Conservation (phyloP, 2,113 vertebrate genomes). For the Archilochus colubris region DNA sequence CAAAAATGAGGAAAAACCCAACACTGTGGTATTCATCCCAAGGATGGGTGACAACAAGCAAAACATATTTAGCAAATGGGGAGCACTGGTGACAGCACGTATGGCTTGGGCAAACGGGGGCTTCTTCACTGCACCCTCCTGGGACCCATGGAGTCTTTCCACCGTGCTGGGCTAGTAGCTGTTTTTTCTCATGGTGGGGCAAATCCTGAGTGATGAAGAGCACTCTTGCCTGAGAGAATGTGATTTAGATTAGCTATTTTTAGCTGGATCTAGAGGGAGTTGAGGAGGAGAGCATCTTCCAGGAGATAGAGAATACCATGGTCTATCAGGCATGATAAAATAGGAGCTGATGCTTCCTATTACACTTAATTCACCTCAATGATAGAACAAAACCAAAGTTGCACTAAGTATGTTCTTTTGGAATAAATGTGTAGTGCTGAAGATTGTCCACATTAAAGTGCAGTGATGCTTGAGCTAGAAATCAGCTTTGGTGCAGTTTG, state of each 20-base stretch:
- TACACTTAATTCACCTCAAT: conserved; percentile 53
- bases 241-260: conserved; percentile 50
- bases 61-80: no score
- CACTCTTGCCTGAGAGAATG: not conserved
- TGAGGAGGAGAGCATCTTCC: conserved; percentile 30
- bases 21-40: not conserved
- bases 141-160: not conserved
- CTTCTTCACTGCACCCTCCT: not conserved
- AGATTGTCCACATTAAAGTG: not conserved
- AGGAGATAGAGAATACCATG: conserved; percentile 10
- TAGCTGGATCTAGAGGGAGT: conserved; percentile 40
- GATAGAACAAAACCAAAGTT: not conserved
- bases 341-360: conserved; percentile 39
- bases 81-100: not conserved
- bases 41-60: not conserved
- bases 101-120: accelerated
- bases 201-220: not conserved
- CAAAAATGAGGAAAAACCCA: not conserved
- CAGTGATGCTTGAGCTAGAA: not conserved
- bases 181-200: not conserved
- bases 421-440: not conserved
- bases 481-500: not conserved
- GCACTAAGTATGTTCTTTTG: not conserved
- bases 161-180: not conserved
- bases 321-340: not conserved